Base-by-base conservation (phyloP, 2,888 invertebrate genomes). In the Andrena haemorrhoa region DNA sequence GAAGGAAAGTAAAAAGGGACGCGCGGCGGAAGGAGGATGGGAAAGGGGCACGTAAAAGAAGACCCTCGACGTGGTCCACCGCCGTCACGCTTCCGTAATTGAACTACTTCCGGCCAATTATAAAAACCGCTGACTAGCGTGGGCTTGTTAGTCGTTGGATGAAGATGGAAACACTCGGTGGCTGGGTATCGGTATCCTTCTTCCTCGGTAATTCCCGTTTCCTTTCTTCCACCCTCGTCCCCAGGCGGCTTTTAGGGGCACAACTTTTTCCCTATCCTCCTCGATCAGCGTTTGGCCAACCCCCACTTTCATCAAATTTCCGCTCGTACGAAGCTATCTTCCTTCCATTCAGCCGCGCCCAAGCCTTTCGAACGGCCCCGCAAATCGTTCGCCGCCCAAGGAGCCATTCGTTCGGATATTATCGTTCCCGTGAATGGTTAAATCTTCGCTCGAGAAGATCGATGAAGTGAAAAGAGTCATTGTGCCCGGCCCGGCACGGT, bases 91-190 rank as follows among this genome's bases (percentile, higher is more conserved):
- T 89, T 83, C 83, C 80, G 89, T 90, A 90, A 89, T 90, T 90
- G 88, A 90, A 90, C 88, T 86, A 87, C 89, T 91, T 89, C 88
- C 89, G 89, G 89, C 89, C 89, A 91, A 91, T 91, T 91, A 91
- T 89, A 90, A 91, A 90, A 91, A 89, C 86, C 88, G 91, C 91
- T 91, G 91, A 91, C 90, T 89, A 71, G 82, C 81, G 80, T 56
- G 75, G 82, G 86, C 85, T 89, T 85, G 87, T 87, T 90, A 90
- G 86, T 85, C 83, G 77, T 75, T 75, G 75, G 70, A 82, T 75
- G 75, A 83, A 85, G 88, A 88, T 82, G 83, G 84, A 87, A 87
- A 84, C 76, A 74, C 82, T 77, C 75, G 72, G 41, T 49, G 33
- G 12, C 4, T 16, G 76, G 77, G 60, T 70, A 71, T 75, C 60